These are phyloP conservation scores for Julus scandinavius DNA, from an alignment of 2,888 invertebrate species.

Conservation along the genomic window DNA sequence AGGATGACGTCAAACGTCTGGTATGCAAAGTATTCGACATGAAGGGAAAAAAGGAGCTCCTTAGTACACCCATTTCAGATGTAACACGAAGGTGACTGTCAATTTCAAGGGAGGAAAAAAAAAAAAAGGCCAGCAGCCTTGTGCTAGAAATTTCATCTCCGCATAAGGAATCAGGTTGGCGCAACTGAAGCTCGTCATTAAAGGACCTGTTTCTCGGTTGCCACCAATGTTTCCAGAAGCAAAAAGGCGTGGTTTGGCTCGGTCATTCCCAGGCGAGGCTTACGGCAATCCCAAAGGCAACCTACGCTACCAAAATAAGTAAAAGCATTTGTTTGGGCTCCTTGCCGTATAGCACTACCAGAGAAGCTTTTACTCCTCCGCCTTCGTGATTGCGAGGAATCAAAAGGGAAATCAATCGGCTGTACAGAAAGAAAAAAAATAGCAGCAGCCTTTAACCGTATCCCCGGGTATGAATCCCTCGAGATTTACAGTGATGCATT, in stretches of 20 bases:
- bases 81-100: conserved; percentile 32
- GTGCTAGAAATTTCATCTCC: conserved; percentile 31
- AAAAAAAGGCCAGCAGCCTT: conserved; percentile 4
- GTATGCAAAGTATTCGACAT: background rate
- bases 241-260: conserved; percentile 5
- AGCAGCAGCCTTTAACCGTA: background rate
- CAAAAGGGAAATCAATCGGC: conserved; percentile 45
- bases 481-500: background rate
- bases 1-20: conserved; percentile 15
- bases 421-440: background rate
- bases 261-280: background rate
- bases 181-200: background rate
- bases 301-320: background rate
- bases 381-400: conserved; percentile 10
- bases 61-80: conserved; percentile 25
- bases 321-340: background rate
- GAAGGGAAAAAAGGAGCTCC: background rate
- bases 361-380: background rate
- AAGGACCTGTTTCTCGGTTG: background rate
- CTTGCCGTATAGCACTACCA: background rate
- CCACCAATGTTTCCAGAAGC: background rate
- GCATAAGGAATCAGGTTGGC: conserved; percentile 36
- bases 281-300: conserved; percentile 9
- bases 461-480: background rate
- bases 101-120: conserved; percentile 2